Conservation (phyloP, 2,113 vertebrate genomes). For the Neolamprologus brichardi region DNA sequence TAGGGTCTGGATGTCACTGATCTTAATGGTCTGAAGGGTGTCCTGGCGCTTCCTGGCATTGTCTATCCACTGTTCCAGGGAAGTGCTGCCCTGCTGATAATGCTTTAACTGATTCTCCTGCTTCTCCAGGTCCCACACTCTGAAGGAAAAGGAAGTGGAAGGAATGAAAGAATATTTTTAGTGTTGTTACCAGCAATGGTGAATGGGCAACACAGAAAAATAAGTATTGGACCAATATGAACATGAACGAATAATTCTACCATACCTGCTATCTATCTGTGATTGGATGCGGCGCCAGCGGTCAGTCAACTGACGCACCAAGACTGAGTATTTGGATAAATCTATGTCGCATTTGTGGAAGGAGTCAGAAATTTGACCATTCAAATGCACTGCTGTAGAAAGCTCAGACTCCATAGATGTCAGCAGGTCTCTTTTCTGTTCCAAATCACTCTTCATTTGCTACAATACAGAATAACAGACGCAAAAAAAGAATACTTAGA, state of each 20-base stretch:
- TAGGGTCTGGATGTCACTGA: slow-evolving; percentile 77
- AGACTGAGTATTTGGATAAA: slow-evolving; percentile 81
- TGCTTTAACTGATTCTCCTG: slow-evolving; percentile 85
- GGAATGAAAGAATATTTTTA: not conserved
- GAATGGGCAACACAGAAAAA: not conserved
- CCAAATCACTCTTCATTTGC: slow-evolving; percentile 90
- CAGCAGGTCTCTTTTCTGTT: slow-evolving; percentile 82
- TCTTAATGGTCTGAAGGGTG: slow-evolving; percentile 76
- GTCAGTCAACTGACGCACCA: slow-evolving; percentile 80
- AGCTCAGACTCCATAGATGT: slow-evolving; percentile 81
- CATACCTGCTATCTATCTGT: slow-evolving; percentile 90
- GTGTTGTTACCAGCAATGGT: not conserved
- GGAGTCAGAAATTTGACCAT: slow-evolving; percentile 79
- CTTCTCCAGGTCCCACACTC: slow-evolving; percentile 89
- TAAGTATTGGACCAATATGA: not conserved
- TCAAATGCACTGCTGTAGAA: slow-evolving; percentile 78
- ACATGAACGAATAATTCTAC: not conserved
- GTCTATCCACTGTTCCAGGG: slow-evolving; percentile 83
- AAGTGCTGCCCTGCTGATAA: slow-evolving; percentile 80
- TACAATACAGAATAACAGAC: slow-evolving; percentile 19
- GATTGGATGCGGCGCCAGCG: slow-evolving; percentile 89
- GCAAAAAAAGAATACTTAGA: not conserved
- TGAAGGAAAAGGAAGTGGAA: slow-evolving; percentile 50
- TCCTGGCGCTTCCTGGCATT: slow-evolving; percentile 87
- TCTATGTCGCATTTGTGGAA: slow-evolving; percentile 88